Base-by-base conservation (phyloP, 2,113 vertebrate genomes). In the Struthio camelus region DNA sequence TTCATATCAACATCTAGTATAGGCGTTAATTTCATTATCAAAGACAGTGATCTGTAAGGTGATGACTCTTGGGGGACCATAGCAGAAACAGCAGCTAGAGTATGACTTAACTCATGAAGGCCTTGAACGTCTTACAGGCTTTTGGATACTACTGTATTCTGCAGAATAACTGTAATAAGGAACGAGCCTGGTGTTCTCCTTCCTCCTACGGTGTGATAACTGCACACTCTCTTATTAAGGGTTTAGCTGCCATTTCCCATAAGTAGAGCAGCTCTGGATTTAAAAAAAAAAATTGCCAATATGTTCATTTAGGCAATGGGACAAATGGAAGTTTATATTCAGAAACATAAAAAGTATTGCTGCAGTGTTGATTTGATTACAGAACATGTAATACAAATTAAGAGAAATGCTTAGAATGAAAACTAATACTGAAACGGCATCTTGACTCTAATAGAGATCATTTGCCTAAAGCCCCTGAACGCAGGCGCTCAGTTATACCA, bases 391-490 rank as follows among this genome's bases (percentile, higher is more conserved):
- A 10, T 59, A 51, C 30, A 88, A 67, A 53, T 20, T 54, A 83
- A 70, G 17, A 8, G 13, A 67, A 87, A 38, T 66, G 5, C 46
- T 81, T 89, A 46, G 58, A 75, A 40, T 7, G 64, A 66, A 42
- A 75, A 11, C 9, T 50, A 54, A 42, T 46, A 20, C 32, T 89
- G 46, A 78, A 67, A 66, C 24, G 86, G 3, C 12, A 19, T 42
- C 40, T 53, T 75, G 23, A 62, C 27, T 71, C 10, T 46, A 82
- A 54, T 58, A 30, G 3, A 62, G 12, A 34, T 12, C 19, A 22
- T 10, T 89, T 0, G 0, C 11, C 9, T 20, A 18, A 4, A 19
- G 12, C 7, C 40, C 30, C 34, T 53, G 11, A 0, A 0, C 46
- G 17, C 27, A 30, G 18, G 7, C 30, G 87, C 30, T 75, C 28